Base-by-base conservation (phyloP, 2,113 vertebrate species). In the Xiphophorus couchianus region DNA sequence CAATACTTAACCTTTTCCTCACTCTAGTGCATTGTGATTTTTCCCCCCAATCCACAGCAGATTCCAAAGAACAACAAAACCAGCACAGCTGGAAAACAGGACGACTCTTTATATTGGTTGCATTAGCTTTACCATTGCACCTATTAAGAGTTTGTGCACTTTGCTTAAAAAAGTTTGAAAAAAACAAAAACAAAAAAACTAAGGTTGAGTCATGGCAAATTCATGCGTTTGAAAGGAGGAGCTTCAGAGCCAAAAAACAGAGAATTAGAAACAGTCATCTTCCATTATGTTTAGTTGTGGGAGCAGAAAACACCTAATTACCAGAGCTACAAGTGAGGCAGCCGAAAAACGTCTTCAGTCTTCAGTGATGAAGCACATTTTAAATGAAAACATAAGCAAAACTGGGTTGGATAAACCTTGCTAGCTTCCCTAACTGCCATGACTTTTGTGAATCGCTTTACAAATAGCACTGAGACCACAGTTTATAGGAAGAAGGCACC, bases 401-500 rank as follows among this genome's bases (percentile, higher is more conserved):
- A n/a, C 51, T 58, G 22, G 25, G 51, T n/a, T 48, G 44, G 14
- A 48, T 48, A 48, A 48, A 6, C 44, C 44, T 19, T 19, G 44
- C 44, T 48, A 17, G 5, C 14, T 19, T 25, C 22, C 9, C 51
- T 25, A 54, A 58, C 25, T 17, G 17, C 22, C 22, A 7, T 25
- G 9, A 61, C 44, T 72, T 66, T n/a, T 39, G 69, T 70, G 66
- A 63, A 74, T 81, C 73, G 29, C 10, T 27, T 78, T 64, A 70
- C 74, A 74, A 62, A 51, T 22, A 73, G 74, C 71, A 35, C 54
- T 71, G 70, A 73, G 71, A 73, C 77, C 68, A 74, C 88, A 86
- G 81, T 85, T 82, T 80, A 77, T 70, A 27, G 62, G 44, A n/a
- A 80, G 71, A 73, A 69, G n/a, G 37, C 72, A 84, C 19, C 75